Conservation (phyloP, 2,113 vertebrate genomes). For the Sialia sialis region DNA sequence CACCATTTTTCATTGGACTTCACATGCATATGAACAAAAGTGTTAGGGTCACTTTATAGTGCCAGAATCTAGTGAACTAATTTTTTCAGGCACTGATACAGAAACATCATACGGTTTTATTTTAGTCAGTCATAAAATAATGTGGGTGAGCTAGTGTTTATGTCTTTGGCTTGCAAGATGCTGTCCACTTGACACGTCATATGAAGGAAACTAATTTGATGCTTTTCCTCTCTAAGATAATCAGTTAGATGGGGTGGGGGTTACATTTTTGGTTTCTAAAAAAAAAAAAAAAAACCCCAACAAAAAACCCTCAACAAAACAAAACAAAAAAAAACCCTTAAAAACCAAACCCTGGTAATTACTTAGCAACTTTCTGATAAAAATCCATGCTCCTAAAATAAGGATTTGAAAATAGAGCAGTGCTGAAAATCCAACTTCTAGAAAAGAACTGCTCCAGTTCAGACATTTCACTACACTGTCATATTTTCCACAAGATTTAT, state of each 20-base stretch:
- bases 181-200: not conserved
- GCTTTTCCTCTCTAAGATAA: not conserved
- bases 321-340: no score
- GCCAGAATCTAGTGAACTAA: conserved; percentile 20
- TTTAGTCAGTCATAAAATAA: conserved; percentile 42
- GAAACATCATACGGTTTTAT: conserved; percentile 43
- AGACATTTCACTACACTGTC: not conserved
- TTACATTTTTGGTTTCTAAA: not conserved
- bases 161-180: conserved; percentile 28
- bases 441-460: not conserved
- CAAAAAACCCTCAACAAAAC: no score
- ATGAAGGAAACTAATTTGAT: not conserved
- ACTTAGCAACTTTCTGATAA: not conserved
- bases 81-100: conserved; percentile 28
- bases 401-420: not conserved
- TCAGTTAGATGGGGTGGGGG: not conserved
- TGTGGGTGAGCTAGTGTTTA: conserved; percentile 38
- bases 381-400: not conserved
- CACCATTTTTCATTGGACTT: not conserved
- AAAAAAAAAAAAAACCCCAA: not conserved
- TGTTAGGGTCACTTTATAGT: not conserved
- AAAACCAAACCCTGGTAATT: not conserved
- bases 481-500: conserved; percentile 60
- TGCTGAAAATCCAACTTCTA: not conserved
- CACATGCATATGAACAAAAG: not conserved